Base-by-base conservation (phyloP, 2,113 vertebrate species). In the Corythoichthys intestinalis region DNA sequence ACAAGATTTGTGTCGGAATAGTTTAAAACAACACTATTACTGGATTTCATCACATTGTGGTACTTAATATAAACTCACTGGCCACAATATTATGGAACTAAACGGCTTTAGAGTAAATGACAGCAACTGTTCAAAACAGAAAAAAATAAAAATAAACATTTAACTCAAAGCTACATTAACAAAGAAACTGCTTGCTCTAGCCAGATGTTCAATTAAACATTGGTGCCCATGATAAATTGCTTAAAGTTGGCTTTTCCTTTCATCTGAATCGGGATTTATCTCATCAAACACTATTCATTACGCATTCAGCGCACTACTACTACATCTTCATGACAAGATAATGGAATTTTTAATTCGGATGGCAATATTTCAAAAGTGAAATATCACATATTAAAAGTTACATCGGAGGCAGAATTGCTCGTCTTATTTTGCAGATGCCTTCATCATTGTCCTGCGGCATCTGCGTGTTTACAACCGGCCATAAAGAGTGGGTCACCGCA, bases 141-240 rank as follows among this genome's bases (percentile, higher is more conserved):
- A 37, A 8, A 12, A 28, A 14, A 58, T 37, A 34, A 37, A 57
- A 58, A 58, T 35, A 20, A 6, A n/a, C 20, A 37, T 58, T 58
- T 35, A 37, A 14, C 12, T 57, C 58, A 72, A 70, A 70, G 73
- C 57, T 49, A 39, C 66, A 63, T 71, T 67, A 79, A 78, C 76
- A 78, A 75, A 74, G 76, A 76, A 20, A 57, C 46, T 50, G 11
- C 39, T 38, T 6, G 48, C 39, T 67, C 20, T 20, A 20, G 52
- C 53, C 78, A 76, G 69, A 78, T 77, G 50, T 44, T 72, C 48
- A 2, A 39, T 63, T 66, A 75, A 67, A 63, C 44, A 52, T 57
- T 64, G 20, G 57, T 72, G 73, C 61, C 59, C 65, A 47, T 64
- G 67, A 69, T 38, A 70, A 71, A 75, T 62, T 5, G 44, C 7